Evolutionary conservation across 1,140 invertebrate genomes (phyloP), one percentile per base, ranked within the genome.

Genomic region (Lithobius niger): DNA sequence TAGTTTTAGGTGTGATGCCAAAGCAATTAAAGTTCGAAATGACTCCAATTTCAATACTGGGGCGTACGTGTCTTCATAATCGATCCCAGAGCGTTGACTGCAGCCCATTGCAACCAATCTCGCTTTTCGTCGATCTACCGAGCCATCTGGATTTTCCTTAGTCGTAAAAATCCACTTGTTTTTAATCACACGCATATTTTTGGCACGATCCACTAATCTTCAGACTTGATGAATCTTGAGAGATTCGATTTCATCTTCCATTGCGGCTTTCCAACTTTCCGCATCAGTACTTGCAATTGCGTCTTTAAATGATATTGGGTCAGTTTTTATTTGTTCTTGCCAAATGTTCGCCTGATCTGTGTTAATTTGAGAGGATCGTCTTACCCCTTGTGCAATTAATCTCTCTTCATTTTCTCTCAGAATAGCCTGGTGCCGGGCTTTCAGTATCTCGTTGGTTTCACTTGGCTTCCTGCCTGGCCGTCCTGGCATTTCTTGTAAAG

Each of bases 11-110:
- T 49, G 26, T 36, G 45, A 52, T 25, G 57, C 57, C 25, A 60
- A 28, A 15, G 55, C 53, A 2, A 63, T 22, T 6, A 64, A 19
- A 31, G 40, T 44, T 22, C 55, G 19, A 16, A 69, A 27, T 1
- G 61, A 54, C 26, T 61, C 58, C 43, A 61, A 67, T 16, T 65
- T 40, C 4, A 62, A 62, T 10, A 74, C 70, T 19, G 70, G 66
- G 48, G 66, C 64, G 60, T 69, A 74, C 25, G 64, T 74, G 60
- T 74, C 69, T 24, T 62, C 6, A 60, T 70, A 74, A 54, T 74
- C 71, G 19, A 73, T 52, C 1, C 60, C 69, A 44, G 59, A 45
- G 47, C 58, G 64, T 63, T 74, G 72, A 10, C 54, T 53, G 59
- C 59, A 74, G 24, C 72, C 72, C 59, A 67, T 63, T 13, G 67